These are phyloP conservation scores for Eospalax fontanierii DNA, from an alignment of 2,797 vertebrate species.

Conservation along the genomic window DNA sequence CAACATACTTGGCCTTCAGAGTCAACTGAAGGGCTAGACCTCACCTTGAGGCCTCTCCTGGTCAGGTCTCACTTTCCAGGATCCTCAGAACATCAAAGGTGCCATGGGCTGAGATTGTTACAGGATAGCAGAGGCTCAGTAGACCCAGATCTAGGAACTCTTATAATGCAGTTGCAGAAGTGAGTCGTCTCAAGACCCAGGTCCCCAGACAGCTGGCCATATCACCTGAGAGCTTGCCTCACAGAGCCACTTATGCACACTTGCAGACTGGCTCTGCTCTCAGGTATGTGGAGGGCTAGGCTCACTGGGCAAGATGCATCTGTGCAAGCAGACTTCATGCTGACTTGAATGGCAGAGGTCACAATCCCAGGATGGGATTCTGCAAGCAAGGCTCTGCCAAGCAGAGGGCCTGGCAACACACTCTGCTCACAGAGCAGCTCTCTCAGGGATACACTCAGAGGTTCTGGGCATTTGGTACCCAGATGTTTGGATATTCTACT, in stretches of 20 bases:
- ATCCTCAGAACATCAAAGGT: no score
- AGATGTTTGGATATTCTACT: conserved; percentile 72
- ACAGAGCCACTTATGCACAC: neutral
- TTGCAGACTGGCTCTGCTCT: neutral
- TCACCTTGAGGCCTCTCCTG: accelerated
- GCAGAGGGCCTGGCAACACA: neutral
- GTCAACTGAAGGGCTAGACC: neutral
- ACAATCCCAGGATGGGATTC: no score
- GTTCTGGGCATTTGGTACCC: conserved; percentile 65
- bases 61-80: neutral
- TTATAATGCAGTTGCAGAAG: neutral
- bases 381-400: accelerated
- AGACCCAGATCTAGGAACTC: neutral
- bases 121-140: neutral
- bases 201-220: no score
- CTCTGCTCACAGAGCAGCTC: accelerated
- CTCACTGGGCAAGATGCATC: accelerated
- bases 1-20: neutral
- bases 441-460: neutral
- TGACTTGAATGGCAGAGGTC: neutral
- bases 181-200: neutral
- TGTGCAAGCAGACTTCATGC: accelerated
- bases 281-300: accelerated
- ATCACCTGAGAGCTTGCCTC: accelerated
- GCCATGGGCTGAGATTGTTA: accelerated